Base-by-base conservation (phyloP, 2,113 vertebrate species). In the Neotoma lepida region DNA sequence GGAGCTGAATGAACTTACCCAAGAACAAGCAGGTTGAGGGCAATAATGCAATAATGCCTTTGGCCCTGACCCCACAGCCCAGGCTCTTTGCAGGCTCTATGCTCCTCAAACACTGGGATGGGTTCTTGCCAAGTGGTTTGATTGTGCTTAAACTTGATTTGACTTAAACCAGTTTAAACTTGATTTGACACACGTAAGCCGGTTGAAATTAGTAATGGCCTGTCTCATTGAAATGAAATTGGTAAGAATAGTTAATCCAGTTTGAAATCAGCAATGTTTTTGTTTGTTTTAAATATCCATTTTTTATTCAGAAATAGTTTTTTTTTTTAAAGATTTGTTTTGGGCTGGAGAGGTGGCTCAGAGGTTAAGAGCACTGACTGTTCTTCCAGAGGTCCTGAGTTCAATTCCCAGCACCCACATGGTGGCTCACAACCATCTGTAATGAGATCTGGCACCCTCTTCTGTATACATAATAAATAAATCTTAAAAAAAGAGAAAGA, bases 201-300 rank as follows among this genome's bases (percentile, higher is more conserved):
- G 46, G 73, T 88, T 90, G 76, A 63, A 56, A 4, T 56, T 58
- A n/a, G 12, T 80, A 82, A 20, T 51, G 71, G 18, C 61, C 39
- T n/a, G 44, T 88, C 80, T 61, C 63, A 14, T 5, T 89, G 41
- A 89, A 24, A 78, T 85, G 73, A 81, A 92, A 35, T 71, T 66
- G 81, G 44, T 89, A 88, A 80, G 46, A 64, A 54, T 70, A 92
- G 54, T 49, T 91, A 80, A 78, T 91, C 17, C 28, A 68, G 61
- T 86, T 84, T 96, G 78, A 91, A 91, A 74, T 81, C 13, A 86
- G 26, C 71, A 35, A 1, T 63, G 39, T 86, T 89, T 84, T 10
- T 91, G 85, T 44, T 58, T 87, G 87, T 54, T 64, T 6, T 54
- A 66, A 68, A 33, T 78, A 39, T 84, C 0, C 56, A 70, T 85